Conservation (phyloP, 2,888 invertebrate genomes). For the Cerceris ruficornis region DNA sequence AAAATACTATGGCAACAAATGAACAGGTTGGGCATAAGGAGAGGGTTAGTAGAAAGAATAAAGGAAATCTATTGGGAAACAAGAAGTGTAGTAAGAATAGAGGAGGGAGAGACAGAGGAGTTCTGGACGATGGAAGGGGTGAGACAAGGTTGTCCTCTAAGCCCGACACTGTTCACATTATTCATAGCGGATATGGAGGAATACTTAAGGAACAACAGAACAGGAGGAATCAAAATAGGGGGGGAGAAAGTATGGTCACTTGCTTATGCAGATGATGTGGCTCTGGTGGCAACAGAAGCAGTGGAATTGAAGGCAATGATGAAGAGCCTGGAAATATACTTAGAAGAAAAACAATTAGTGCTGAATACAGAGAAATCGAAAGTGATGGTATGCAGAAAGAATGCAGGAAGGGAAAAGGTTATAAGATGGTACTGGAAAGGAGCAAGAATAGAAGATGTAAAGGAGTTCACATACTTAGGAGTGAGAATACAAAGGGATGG, state of each 20-base stretch:
- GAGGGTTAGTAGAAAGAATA: no score
- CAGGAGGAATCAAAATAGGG: background rate
- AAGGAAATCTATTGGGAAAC: no score
- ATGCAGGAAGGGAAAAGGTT: background rate
- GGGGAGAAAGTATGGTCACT: background rate
- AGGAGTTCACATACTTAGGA: background rate
- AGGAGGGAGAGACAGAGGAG: no score
- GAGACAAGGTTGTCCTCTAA: no score
- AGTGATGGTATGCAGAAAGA: background rate
- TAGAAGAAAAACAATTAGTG: background rate
- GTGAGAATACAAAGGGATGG: background rate
- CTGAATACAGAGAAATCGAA: background rate
- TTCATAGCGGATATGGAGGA: background rate
- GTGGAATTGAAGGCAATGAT: background rate
- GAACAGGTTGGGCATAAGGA: no score
- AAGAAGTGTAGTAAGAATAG: no score
- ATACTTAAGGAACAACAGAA: no score
- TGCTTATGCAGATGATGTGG: background rate
- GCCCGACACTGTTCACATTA: no score
- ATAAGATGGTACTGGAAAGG: no score
- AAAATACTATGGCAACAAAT: no score
- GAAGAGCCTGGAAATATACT: slow-evolving; percentile 1
- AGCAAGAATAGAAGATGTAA: no score
- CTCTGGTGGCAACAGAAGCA: background rate
- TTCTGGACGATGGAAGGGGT: no score